Percentiles rank a stretch among this genome's conserved stretches.
These are phyloP conservation scores for Drosophila phalerata DNA, from an alignment of 2,888 invertebrate genomes.

Conservation along the genomic window DNA sequence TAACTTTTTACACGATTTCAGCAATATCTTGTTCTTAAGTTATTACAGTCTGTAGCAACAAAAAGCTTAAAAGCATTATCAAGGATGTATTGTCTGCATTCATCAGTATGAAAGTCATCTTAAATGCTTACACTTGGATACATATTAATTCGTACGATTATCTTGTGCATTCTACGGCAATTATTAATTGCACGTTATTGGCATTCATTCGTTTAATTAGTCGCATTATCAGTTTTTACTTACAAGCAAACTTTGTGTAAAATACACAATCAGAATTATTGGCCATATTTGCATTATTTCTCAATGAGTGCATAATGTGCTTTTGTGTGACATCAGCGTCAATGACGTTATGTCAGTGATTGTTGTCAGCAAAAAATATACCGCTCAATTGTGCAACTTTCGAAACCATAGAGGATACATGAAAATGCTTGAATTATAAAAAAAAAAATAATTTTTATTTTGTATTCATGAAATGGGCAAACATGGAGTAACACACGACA, in stretches of 20 bases:
- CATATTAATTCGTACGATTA: conserved; percentile 5
- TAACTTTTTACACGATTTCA: no score
- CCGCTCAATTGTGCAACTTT: neutral
- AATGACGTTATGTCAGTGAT: conserved; percentile 1
- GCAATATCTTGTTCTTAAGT: no score
- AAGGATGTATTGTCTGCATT: neutral
- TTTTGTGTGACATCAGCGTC: neutral
- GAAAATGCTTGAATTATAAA: no score
- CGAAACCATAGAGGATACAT: neutral
- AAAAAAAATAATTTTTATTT: neutral
- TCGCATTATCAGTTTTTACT: conserved; percentile 9
- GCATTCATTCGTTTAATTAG: conserved; percentile 27
- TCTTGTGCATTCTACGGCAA: conserved; percentile 3
- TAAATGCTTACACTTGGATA: no score
- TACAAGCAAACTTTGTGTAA: neutral
- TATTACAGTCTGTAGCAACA: no score
- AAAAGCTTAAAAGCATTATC: neutral
- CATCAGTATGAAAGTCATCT: neutral
- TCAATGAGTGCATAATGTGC: conserved; percentile 2
- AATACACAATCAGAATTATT: conserved; percentile 1
- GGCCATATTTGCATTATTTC: conserved; percentile 7
- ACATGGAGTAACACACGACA: neutral
- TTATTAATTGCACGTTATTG: conserved; percentile 21
- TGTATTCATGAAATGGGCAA: neutral
- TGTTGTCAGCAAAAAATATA: conserved; percentile 2